Percentiles rank a stretch among this genome's conserved stretches.
Conservation (phyloP, 2,888 invertebrate genomes). For the Aleiodes alternator region DNA sequence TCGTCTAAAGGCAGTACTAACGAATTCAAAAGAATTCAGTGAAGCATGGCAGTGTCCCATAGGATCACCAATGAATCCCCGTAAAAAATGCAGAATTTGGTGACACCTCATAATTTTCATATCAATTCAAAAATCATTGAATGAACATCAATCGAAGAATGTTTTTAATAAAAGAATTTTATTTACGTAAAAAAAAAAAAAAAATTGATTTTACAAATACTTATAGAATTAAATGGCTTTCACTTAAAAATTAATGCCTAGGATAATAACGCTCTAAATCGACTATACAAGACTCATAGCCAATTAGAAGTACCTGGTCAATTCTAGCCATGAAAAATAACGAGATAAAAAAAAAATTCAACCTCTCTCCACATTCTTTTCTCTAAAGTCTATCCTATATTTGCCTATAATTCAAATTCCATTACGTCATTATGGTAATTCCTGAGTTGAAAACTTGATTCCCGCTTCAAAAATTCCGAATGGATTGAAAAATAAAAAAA, state of each 20-base stretch:
- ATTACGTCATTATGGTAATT: too few species aligned
- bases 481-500: too few species aligned
- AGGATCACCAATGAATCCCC: slow-evolving; percentile 79
- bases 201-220: background rate
- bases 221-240: background rate
- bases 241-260: background rate
- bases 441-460: too few species aligned
- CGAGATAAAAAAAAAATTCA: too few species aligned
- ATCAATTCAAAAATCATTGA: background rate
- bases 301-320: too few species aligned
- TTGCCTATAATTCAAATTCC: too few species aligned
- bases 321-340: too few species aligned
- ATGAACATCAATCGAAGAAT: slow-evolving; percentile 1
- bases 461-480: too few species aligned
- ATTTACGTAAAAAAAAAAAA: slow-evolving; percentile 61
- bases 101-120: slow-evolving; percentile 50
- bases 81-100: slow-evolving; percentile 76
- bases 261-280: too few species aligned
- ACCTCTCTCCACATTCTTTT: too few species aligned
- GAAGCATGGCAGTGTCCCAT: slow-evolving; percentile 77
- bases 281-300: too few species aligned
- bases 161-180: slow-evolving; percentile 64
- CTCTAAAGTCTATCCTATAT: too few species aligned
- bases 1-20: slow-evolving; percentile 82
- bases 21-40: slow-evolving; percentile 86